Evolutionary conservation across 2,113 vertebrate genomes (phyloP), one percentile per base, ranked within the genome.

Genomic region (Peromyscus californicus): DNA sequence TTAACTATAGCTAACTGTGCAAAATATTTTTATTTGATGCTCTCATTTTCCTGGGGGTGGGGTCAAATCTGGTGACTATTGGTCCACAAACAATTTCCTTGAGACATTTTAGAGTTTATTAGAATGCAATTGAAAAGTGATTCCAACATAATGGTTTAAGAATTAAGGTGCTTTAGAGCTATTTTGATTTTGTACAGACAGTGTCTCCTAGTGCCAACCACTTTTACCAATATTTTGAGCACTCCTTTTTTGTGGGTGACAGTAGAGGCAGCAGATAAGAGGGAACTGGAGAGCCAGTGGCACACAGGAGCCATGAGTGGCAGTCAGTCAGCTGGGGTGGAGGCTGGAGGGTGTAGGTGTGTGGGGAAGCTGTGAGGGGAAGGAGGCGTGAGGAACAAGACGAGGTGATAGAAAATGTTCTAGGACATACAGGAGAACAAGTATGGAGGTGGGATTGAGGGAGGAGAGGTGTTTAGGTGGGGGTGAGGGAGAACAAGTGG

Each of bases 101-200:
- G 19, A 95, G 42, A 36, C 29, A 16, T 83, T 97, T 94, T 89
- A 90, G 88, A 91, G 21, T 65, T 67, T 63, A 78, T 89, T 93
- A 87, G 75, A 88, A 89, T 93, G 61, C 83, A 95, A 89, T 94
- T 90, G 65, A 65, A 93, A 94, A 89, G 51, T 67, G 48, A 93
- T 89, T 48, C 26, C 65, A 31, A 42, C 36, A 54, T 42, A 17
- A 7, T 89, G 33, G 90, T 83, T 96, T 90, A 63, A 95, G 48
- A 95, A 86, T 90, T 57, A 91, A 93, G 3, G 21, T 51, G 22
- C 45, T 86, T 91, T 78, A 54, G 69, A 80, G 80, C 94, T 89
- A 17, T 65, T 95, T 97, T 74, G 39, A 63, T 86, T 59, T 91
- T 79, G 57, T 21, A 51, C 36, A 85, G 72, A 76, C 51, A 82